These are phyloP conservation scores for Molossus alvarezi DNA, from an alignment of 2,797 vertebrate genomes.

Conservation along the genomic window DNA sequence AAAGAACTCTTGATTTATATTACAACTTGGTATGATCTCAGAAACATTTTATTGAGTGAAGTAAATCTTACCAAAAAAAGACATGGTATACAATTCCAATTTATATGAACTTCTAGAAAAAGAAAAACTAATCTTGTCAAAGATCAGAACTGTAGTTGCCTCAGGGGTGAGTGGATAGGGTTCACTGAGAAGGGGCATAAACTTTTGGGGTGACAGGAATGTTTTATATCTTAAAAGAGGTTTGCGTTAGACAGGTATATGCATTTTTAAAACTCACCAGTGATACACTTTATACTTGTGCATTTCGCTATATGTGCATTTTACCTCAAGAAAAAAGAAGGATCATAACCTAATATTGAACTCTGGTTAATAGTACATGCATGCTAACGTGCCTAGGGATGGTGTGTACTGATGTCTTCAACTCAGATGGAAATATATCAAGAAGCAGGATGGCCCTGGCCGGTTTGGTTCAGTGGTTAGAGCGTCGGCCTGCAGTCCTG, in stretches of 20 bases:
- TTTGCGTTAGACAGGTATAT: neutral
- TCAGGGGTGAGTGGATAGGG: neutral
- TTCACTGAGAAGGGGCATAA: neutral
- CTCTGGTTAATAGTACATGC: neutral
- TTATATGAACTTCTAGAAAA: constrained; percentile 41
- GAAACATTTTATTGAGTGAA: neutral
- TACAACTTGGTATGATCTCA: constrained; percentile 6
- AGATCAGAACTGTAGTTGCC: constrained; percentile 10
- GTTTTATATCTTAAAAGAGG: neutral
- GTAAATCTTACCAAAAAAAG: neutral
- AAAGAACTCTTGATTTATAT: neutral
- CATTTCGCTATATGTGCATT: neutral
- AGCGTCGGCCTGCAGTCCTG: no score
- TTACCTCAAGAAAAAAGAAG: neutral
- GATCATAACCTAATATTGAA: neutral
- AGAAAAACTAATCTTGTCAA: neutral
- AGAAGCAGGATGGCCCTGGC: neutral
- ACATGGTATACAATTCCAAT: neutral
- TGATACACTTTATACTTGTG: neutral
- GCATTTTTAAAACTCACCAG: constrained; percentile 36
- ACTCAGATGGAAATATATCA: neutral
- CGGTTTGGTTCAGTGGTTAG: no score
- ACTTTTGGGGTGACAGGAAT: neutral
- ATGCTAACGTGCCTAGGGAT: neutral
- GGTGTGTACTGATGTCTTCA: neutral